Evolutionary conservation across 2,888 invertebrate genomes (phyloP).

Genomic region (Ochropleura leucogaster): DNA sequence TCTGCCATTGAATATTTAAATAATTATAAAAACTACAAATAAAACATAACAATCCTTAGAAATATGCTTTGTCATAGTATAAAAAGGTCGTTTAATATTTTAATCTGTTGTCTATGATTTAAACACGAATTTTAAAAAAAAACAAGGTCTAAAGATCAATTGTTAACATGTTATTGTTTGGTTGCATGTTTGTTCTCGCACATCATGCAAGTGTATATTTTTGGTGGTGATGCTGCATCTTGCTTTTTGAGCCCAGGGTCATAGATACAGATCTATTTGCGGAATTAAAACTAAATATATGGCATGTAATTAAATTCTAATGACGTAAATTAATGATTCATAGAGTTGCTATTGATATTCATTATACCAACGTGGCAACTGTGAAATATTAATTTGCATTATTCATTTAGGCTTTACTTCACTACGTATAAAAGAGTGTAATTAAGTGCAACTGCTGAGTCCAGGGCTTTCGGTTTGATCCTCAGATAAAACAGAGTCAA

Average conservation of each 20-base stretch:
- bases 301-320: neutral
- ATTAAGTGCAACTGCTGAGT: too few relatives aligned
- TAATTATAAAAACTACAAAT: neutral
- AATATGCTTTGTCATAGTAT: neutral
- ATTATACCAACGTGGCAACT: too few relatives aligned
- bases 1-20: neutral
- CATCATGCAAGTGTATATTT: too few relatives aligned
- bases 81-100: constrained; percentile 8
- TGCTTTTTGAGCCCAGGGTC: too few relatives aligned
- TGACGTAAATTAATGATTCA: neutral
- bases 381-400: too few relatives aligned
- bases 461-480: neutral
- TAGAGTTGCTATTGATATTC: too few relatives aligned
- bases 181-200: neutral
- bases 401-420: too few relatives aligned
- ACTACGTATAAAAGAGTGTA: too few relatives aligned
- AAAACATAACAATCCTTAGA: neutral
- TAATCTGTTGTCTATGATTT: neutral
- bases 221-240: too few relatives aligned
- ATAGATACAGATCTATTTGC: neutral
- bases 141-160: neutral
- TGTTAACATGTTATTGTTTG: neutral
- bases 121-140: neutral
- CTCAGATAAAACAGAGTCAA: neutral
- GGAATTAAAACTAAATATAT: neutral